These are phyloP conservation scores for Akabosia matsudoensis DNA, from an alignment of 1,140 invertebrate species.

Conservation along the genomic window DNA sequence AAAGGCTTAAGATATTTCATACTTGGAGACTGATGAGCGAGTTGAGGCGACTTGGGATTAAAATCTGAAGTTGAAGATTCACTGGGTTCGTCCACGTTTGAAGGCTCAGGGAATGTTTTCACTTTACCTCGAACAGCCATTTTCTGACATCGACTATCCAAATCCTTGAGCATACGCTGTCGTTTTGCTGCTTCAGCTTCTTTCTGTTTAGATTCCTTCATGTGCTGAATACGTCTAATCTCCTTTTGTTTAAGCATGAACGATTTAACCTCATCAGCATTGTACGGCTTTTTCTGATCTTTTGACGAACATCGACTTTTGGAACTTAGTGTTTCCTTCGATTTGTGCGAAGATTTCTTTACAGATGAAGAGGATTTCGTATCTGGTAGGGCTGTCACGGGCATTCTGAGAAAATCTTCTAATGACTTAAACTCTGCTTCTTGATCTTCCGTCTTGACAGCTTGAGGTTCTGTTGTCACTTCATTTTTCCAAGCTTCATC, in stretches of 20 bases:
- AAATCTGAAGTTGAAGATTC: not conserved
- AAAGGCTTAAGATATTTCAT: not conserved
- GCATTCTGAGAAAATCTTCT: not conserved
- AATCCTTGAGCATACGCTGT: slow-evolving; percentile 20
- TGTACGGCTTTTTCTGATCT: slow-evolving; percentile 26
- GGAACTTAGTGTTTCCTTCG: slow-evolving; percentile 15
- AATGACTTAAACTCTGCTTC: not conserved
- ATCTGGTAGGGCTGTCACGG: not conserved
- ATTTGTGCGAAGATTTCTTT: slow-evolving; percentile 18
- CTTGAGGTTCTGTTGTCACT: too few species aligned
- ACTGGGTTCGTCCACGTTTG: not conserved
- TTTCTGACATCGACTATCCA: slow-evolving; percentile 29
- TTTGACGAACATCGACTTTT: not conserved
- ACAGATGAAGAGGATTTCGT: not conserved
- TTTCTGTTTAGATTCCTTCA: slow-evolving; percentile 27
- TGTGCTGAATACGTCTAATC: slow-evolving; percentile 23
- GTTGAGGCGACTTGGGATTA: too few species aligned
- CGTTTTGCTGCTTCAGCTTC: slow-evolving; percentile 25
- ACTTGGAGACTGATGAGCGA: not conserved
- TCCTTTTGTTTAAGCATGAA: slow-evolving; percentile 36
- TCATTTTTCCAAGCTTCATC: too few species aligned
- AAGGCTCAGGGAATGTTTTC: not conserved
- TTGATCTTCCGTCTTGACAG: too few species aligned
- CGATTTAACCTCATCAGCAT: slow-evolving; percentile 27
- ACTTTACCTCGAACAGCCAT: slow-evolving; percentile 10